phyloP scores from a whole-genome alignment of 1,140 invertebrate species.

The Maniola jurtina region DNA sequence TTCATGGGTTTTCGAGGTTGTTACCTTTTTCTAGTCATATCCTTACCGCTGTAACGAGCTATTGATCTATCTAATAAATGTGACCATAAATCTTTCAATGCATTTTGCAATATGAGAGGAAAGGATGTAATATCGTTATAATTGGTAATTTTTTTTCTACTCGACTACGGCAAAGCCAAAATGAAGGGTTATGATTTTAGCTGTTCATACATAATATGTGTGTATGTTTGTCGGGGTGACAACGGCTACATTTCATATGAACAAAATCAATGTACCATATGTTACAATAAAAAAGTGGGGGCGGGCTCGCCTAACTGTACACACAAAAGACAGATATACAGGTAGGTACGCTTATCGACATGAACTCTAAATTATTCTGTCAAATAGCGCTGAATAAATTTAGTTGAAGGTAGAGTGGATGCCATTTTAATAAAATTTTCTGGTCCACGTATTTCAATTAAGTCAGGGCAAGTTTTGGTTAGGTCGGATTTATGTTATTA shows the following conservation, averaged over 20 bases:
- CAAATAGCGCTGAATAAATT: not conserved
- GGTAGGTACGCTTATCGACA: not conserved
- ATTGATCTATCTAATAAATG: slow-evolving; percentile 45
- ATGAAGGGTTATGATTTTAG: no score
- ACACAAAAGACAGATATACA: no score
- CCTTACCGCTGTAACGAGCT: slow-evolving; percentile 52
- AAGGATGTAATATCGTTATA: no score
- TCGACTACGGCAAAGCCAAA: no score
- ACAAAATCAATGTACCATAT: no score
- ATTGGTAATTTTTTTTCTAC: no score
- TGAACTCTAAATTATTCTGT: slow-evolving; percentile 1
- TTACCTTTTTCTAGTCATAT: slow-evolving; percentile 52
- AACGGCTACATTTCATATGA: no score
- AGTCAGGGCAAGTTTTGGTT: not conserved
- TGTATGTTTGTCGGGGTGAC: no score
- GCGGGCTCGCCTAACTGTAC: no score
- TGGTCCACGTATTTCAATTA: slow-evolving; percentile 6
- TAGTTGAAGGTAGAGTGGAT: not conserved
- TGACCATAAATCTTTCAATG: slow-evolving; percentile 40
- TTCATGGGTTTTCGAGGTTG: slow-evolving; percentile 67
- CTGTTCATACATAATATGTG: no score
- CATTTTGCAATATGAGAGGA: not conserved
- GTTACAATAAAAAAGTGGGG: no score
- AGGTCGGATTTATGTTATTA: slow-evolving; percentile 4
- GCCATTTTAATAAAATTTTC: slow-evolving; percentile 8